These are phyloP conservation scores for Lomographa bimaculata DNA, from an alignment of 2,888 invertebrate genomes.

Conservation along the genomic window DNA sequence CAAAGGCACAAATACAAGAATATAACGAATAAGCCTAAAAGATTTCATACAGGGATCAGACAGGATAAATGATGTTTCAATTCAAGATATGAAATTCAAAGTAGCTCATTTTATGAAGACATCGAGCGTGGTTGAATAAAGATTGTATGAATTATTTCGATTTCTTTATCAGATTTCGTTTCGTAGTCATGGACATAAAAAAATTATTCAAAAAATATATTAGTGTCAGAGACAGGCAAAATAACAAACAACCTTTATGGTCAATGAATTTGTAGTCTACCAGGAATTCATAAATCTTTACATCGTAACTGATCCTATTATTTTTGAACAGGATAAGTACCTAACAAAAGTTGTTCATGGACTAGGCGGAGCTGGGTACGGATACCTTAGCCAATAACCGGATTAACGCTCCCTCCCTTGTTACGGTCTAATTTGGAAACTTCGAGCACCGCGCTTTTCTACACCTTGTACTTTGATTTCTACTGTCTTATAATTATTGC, in stretches of 20 bases:
- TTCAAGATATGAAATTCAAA: conserved; percentile 27
- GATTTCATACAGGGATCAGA: conserved; percentile 21
- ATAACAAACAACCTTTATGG: no score
- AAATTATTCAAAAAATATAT: conserved; percentile 1
- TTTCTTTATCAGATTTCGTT: no score
- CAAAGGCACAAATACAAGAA: conserved; percentile 21
- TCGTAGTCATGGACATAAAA: no score
- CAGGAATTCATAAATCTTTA: conserved; percentile 14
- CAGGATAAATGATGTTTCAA: conserved; percentile 25
- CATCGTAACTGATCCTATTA: no score
- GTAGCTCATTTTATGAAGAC: conserved; percentile 17
- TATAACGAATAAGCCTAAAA: conserved; percentile 12
- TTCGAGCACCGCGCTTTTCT: conserved; percentile 58
- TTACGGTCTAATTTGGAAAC: conserved; percentile 70
- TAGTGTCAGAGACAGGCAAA: conserved; percentile 4
- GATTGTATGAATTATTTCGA: conserved; percentile 1
- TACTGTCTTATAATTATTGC: no score
- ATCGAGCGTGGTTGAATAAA: conserved; percentile 8
- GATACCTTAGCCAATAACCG: conserved; percentile 72
- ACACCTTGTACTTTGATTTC: no score
- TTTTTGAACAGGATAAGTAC: conserved; percentile 52
- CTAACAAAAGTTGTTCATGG: conserved; percentile 56
- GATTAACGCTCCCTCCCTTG: conserved; percentile 70
- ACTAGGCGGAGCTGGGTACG: conserved; percentile 44
- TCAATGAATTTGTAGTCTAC: conserved; percentile 6